Conservation (phyloP, 2,888 invertebrate genomes). For the Microplitis manilae region DNA sequence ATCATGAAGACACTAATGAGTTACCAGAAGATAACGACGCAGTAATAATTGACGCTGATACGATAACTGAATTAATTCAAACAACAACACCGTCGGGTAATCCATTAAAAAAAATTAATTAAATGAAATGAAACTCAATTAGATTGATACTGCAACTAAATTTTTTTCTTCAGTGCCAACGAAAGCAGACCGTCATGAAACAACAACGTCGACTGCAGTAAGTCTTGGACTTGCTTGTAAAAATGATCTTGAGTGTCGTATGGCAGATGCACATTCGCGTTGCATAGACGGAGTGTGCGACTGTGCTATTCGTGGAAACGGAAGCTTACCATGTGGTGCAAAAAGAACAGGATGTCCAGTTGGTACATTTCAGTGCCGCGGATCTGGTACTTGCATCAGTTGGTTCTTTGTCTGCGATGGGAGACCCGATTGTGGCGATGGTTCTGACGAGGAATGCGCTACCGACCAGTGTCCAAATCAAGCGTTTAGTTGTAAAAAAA, state of each 20-base stretch:
- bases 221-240: constrained; percentile 85
- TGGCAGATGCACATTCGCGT: constrained; percentile 83
- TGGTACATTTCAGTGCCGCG: constrained; percentile 91
- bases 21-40: constrained; percentile 62
- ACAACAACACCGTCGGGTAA: constrained; percentile 52
- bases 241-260: constrained; percentile 84
- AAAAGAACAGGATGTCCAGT: constrained; percentile 84
- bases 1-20: constrained; percentile 55
- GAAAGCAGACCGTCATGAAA: constrained; percentile 67
- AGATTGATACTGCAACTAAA: too few relatives aligned
- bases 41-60: constrained; percentile 64
- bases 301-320: constrained; percentile 77
- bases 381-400: constrained; percentile 88
- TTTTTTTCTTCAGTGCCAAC: constrained; percentile 54
- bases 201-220: constrained; percentile 70
- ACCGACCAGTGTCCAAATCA: constrained; percentile 78
- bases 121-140: too few relatives aligned
- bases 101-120: neutral
- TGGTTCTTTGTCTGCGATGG: constrained; percentile 96
- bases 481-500: constrained; percentile 81
- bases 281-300: constrained; percentile 86
- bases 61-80: constrained; percentile 55
- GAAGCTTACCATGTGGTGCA: constrained; percentile 77
- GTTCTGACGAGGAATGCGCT: constrained; percentile 88
- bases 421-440: constrained; percentile 87